Percentiles rank a stretch among this genome's conserved stretches.
These are phyloP conservation scores for Orycteropus afer DNA, from an alignment of 2,113 vertebrate species.

Conservation along the genomic window DNA sequence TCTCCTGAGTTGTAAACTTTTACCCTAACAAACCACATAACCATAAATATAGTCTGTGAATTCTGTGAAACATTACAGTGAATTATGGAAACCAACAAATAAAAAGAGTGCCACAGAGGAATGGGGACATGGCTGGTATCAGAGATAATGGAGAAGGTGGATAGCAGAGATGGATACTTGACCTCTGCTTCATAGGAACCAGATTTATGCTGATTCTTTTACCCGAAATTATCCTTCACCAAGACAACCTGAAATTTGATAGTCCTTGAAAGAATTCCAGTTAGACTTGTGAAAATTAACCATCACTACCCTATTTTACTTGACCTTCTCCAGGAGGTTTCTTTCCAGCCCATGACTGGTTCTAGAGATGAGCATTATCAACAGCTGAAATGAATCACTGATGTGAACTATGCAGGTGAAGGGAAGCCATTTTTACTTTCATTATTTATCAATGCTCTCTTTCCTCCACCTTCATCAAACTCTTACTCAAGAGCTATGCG, in stretches of 20 bases:
- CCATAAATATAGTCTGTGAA: no score
- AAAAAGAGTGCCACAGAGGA: no score
- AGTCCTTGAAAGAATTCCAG: background rate
- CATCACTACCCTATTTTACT: background rate
- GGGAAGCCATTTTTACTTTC: background rate
- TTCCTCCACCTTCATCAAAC: background rate
- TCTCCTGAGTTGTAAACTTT: no score
- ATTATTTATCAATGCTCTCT: background rate
- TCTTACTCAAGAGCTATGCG: background rate
- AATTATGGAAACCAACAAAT: no score
- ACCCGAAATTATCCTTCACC: background rate
- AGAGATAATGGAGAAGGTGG: no score
- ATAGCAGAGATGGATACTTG: no score
- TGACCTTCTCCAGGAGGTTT: background rate
- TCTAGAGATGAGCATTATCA: background rate
- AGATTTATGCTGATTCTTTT: no score
- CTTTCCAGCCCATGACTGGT: background rate
- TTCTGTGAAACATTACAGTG: no score
- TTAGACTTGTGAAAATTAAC: background rate
- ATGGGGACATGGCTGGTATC: no score
- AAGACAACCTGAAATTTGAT: background rate
- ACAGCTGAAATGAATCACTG: background rate
- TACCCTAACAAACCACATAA: no score
- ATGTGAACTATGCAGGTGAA: background rate
- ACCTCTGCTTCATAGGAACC: no score